Evolutionary conservation across 1,140 invertebrate species (phyloP).

Genomic region (Zaprionus ghesquierei): DNA sequence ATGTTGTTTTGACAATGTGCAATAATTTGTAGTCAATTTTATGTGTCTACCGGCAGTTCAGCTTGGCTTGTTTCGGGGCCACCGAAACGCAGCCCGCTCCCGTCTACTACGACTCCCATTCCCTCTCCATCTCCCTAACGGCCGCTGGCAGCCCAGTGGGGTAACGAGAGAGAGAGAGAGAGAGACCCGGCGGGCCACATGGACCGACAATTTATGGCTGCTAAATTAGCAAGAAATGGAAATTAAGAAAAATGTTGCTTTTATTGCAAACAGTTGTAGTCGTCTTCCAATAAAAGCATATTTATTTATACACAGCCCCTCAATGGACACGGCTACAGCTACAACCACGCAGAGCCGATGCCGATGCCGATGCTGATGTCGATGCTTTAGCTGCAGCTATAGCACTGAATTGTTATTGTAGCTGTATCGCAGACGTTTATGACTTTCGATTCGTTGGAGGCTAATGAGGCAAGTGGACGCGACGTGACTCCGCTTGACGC

Average conservation of each 20-base stretch:
- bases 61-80: constrained; percentile 59
- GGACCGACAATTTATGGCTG: constrained; percentile 72
- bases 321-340: constrained; percentile 16
- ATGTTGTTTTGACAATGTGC: constrained; percentile 80
- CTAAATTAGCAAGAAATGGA: constrained; percentile 80
- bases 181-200: constrained; percentile 42
- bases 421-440: constrained; percentile 58
- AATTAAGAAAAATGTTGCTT: constrained; percentile 81
- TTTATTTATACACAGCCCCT: constrained; percentile 65
- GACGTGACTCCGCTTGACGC: constrained; percentile 1
- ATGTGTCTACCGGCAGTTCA: constrained; percentile 73
- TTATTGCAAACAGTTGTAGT: constrained; percentile 81
- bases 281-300: constrained; percentile 77
- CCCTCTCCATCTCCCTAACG: neutral
- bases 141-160: neutral
- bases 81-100: neutral
- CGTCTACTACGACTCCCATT: constrained; percentile 9
- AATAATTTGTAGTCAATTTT: constrained; percentile 81
- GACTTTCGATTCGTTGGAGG: constrained; percentile 70
- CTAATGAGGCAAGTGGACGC: constrained; percentile 70
- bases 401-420: constrained; percentile 47
- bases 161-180: too few species aligned
- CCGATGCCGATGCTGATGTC: neutral
- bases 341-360: neutral
- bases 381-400: neutral